Base-by-base conservation (phyloP, 2,797 vertebrate species). In the Girardinus metallicus region DNA sequence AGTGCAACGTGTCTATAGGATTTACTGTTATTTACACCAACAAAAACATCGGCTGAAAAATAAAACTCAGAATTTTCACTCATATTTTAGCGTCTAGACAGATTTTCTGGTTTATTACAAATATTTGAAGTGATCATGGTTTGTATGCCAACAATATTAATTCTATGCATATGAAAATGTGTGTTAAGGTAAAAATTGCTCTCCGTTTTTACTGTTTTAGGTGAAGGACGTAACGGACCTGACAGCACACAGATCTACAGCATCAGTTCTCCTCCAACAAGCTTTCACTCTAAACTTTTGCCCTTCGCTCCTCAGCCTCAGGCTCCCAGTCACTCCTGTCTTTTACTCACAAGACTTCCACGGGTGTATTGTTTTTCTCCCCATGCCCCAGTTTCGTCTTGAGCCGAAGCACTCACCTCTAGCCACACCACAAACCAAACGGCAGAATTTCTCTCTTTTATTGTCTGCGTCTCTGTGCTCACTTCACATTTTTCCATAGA, bases 401-500 rank as follows among this genome's bases (percentile, higher is more conserved):
- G 49, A 86, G 74, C 55, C 44, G 3, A 44, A 39, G 44, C 64
- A 46, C 60, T 86, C 74, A 80, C 80, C 80, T 84, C 72, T 3
- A 16, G 46, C 47, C 15, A 43, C 31, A 21, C 73, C 74, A 73
- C 23, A 51, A 76, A 68, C 78, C 78, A 55, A 31, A 62, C 72
- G 79, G 73, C 41, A 74, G 75, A 55, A 60, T 34, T 21, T 66
- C 49, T 71, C 64, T 46, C 68, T 85, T 85, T 74, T 31, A 71
- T 70, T 83, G 87, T 36, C 74, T 55, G 43, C 43, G 0, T 84
- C 71, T 62, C 51, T 55, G 5, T 26, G 31, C 73, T 79, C 66
- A 73, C 81, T 82, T 78, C 80, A 80, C 60, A 88, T 74, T 83
- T 87, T 88, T 81, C 76, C 75, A 70, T 31, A 83, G 82, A 83